A percentile compares a stretch with the other conserved stretches of the same genome.
These are phyloP conservation scores for Lasioglossum figueresi DNA, from an alignment of 2,888 invertebrate species.

Conservation along the genomic window DNA sequence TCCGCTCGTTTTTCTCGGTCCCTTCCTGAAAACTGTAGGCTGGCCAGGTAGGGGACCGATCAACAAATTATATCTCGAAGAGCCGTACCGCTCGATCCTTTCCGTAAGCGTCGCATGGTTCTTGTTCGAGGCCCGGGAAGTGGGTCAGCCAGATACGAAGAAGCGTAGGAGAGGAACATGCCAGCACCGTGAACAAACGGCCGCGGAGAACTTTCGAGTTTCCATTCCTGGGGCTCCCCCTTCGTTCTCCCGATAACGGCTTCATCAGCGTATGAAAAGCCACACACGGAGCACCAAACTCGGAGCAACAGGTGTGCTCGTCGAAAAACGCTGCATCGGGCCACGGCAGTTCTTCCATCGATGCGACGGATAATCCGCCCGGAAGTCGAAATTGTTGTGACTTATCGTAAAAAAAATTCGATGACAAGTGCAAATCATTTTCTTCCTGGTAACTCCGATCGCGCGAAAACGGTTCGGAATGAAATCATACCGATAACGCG, in stretches of 20 bases:
- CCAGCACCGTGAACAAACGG: constrained; percentile 49
- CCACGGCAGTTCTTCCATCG: not conserved
- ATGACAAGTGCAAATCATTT: constrained; percentile 34
- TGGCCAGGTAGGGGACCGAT: constrained; percentile 20
- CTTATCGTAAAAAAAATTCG: constrained; percentile 29
- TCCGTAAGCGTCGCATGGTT: constrained; percentile 65
- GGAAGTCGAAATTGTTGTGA: constrained; percentile 2
- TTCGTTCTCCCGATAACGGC: constrained; percentile 58
- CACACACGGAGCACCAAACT: not conserved
- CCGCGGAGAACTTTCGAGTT: constrained; percentile 59
- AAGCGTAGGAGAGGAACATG: constrained; percentile 66
- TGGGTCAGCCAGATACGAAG: constrained; percentile 77
- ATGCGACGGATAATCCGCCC: not conserved
- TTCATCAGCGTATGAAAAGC: not conserved
- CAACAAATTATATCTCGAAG: constrained; percentile 62
- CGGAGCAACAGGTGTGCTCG: constrained; percentile 1
- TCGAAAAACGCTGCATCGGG: not conserved
- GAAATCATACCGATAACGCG: constrained; percentile 63
- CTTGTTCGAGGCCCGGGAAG: constrained; percentile 68
- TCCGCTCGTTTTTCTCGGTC: not conserved
- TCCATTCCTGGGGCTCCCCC: constrained; percentile 32
- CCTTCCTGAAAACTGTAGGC: not conserved
- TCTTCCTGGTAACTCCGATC: constrained; percentile 29
- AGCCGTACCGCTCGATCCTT: constrained; percentile 59
- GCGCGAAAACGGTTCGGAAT: constrained; percentile 24